Base-by-base conservation (phyloP, 2,113 vertebrate species). In the Corapipo altera region DNA sequence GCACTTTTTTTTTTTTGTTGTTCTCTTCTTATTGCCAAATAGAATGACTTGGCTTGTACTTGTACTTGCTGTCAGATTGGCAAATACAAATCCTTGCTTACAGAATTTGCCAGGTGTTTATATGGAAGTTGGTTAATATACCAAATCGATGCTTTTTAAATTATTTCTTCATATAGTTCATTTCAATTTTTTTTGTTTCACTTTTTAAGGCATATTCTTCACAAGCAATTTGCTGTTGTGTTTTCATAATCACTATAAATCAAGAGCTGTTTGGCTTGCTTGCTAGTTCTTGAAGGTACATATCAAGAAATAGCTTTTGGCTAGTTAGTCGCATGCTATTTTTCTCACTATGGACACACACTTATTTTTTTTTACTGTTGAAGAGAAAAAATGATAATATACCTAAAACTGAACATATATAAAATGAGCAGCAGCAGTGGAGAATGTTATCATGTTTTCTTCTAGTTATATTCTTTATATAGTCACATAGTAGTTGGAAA, bases 1-100 rank as follows among this genome's bases (percentile, higher is more conserved):
- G 6, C 0, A 4, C 23, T 28, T 33, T 62, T 78, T 9, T 35
- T 9, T 59, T 58, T 16, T 76, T 67, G 0, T 76, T 67, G 0
- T 55, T 67, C 6, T 41, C 8, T 69, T 11, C 18, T 65, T 49
- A 24, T 66, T 77, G 14, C 5, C 23, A 90, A 35, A 67, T 13
- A 26, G 8, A 80, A 48, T 48, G 3, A 19, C 33, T 67, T 73
- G 9, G 11, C 12, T 70, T 52, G 13, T 8, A 8, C 6, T 49
- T 17, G 8, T 55, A 6, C 22, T 67, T 65, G 17, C 20, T 61
- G 35, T 73, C 24, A 78, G 65, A 27, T 57, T 65, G 37, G 22
- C 19, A 24, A 21, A 41, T 26, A 41, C 1, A 81, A 77, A 69
- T 57, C 5, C 16, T 84, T 84, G 33, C 15, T 52, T 85, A 10